Evolutionary conservation across 1,140 invertebrate genomes (phyloP).

Genomic region (Eueides isabella): DNA sequence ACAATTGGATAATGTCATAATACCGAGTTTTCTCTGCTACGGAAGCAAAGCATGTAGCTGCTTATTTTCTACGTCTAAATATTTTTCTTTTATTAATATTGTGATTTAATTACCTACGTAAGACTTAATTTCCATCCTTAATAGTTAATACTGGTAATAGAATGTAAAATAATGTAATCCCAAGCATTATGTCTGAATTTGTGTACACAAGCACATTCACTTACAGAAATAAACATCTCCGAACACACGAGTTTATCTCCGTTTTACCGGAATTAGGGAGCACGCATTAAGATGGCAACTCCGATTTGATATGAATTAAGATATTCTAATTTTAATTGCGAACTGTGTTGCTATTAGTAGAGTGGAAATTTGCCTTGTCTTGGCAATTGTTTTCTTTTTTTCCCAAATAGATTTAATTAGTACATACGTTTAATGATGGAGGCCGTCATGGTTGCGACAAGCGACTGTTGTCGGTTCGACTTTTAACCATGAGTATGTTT

Average conservation of each 20-base stretch:
- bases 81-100: no score
- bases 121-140: neutral
- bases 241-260: slow-evolving; percentile 66
- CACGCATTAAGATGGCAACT: slow-evolving; percentile 79
- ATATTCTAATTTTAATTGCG: slow-evolving; percentile 81
- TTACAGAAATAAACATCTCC: slow-evolving; percentile 76
- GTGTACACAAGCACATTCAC: slow-evolving; percentile 53
- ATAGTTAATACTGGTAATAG: neutral
- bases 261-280: slow-evolving; percentile 75
- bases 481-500: no score
- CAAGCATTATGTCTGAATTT: neutral
- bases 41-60: no score
- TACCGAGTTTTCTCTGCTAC: no score
- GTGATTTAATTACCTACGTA: no score
- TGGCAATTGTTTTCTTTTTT: slow-evolving; percentile 36
- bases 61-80: no score
- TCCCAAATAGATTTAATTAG: neutral
- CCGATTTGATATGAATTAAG: slow-evolving; percentile 81
- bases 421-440: neutral
- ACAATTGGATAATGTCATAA: no score
- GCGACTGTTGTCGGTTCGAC: no score
- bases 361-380: slow-evolving; percentile 48
- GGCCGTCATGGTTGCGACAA: no score
- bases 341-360: slow-evolving; percentile 54
- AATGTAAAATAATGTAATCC: slow-evolving; percentile 4